phyloP scores from a whole-genome alignment of 1,140 invertebrate genomes.

The Trichogramma pretiosum region DNA sequence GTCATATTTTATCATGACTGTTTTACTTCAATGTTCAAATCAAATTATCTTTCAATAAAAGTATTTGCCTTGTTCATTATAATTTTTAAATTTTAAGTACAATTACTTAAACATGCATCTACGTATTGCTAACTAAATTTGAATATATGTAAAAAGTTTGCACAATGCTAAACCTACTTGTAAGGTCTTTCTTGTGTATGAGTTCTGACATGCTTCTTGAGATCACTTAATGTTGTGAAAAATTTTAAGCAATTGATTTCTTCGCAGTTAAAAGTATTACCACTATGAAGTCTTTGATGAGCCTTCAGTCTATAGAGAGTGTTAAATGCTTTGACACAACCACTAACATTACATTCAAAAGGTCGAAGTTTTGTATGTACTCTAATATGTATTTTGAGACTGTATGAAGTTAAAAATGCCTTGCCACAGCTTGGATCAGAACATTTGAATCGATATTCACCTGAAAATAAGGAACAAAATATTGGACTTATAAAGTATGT shows the following conservation, averaged over 20 bases:
- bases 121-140: too few relatives aligned
- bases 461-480: slow-evolving; percentile 58
- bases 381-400: slow-evolving; percentile 87
- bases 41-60: too few relatives aligned
- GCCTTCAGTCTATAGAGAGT: slow-evolving; percentile 88
- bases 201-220: slow-evolving; percentile 86
- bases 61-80: background rate
- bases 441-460: slow-evolving; percentile 90
- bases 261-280: slow-evolving; percentile 91
- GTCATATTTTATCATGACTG: too few relatives aligned
- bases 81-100: background rate
- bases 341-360: slow-evolving; percentile 66
- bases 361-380: slow-evolving; percentile 93
- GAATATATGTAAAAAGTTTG: background rate
- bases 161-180: slow-evolving; percentile 55
- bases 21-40: too few relatives aligned
- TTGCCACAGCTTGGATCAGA: slow-evolving; percentile 80
- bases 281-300: slow-evolving; percentile 85
- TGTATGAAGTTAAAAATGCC: slow-evolving; percentile 90
- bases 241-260: slow-evolving; percentile 76
- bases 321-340: slow-evolving; percentile 88
- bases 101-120: too few relatives aligned
- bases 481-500: too few relatives aligned
- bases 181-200: slow-evolving; percentile 89
- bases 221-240: slow-evolving; percentile 88